Evolutionary conservation across 2,113 vertebrate genomes (phyloP), one percentile per base, ranked within the genome.

Genomic region (Rhadina sibilatrix): DNA sequence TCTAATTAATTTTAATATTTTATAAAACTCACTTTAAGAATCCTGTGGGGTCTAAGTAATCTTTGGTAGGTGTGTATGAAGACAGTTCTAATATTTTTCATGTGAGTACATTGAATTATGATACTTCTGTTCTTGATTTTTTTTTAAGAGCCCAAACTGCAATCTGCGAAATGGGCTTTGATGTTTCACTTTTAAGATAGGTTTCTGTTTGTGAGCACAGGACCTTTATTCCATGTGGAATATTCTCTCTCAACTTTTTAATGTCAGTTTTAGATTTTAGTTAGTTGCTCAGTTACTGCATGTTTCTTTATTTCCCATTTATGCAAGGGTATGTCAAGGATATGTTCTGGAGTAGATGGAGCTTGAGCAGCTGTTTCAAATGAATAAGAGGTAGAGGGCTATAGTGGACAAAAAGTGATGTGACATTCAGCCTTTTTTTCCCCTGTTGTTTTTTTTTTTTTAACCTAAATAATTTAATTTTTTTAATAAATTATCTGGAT

Each of bases 11-110:
- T 82, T 74, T 60, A 78, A 82, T 83, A 77, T 60, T 87, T 86
- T 59, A 38, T 94, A 91, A 91, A 95, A 94, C 91, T 90, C 91
- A 83, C 83, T 94, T 91, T 93, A 91, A 87, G 87, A 87, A 80
- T 84, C 87, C 90, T 97, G 95, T 94, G 89, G 60, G 89, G 82
- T 97, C 94, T 87, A 49, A 90, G 66, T 89, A 87, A 89, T 95
- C 81, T 90, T 83, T 94, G 76, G 24, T 94, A 97, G 94, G 74
- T 80, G 82, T 72, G n/a, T 93, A 44, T 77, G 63, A 93, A 95
- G 91, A 90, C 60, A 94, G 76, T 86, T 69, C 24, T 64, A 79
- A 88, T 95, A 82, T 78, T 96, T 94, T 93, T 82, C 66, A 40
- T 95, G 91, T 94, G 91, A 91, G 42, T 97, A 79, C 87, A 64